Conservation (phyloP, 2,797 vertebrate species). For the Alfaro cultratus region DNA sequence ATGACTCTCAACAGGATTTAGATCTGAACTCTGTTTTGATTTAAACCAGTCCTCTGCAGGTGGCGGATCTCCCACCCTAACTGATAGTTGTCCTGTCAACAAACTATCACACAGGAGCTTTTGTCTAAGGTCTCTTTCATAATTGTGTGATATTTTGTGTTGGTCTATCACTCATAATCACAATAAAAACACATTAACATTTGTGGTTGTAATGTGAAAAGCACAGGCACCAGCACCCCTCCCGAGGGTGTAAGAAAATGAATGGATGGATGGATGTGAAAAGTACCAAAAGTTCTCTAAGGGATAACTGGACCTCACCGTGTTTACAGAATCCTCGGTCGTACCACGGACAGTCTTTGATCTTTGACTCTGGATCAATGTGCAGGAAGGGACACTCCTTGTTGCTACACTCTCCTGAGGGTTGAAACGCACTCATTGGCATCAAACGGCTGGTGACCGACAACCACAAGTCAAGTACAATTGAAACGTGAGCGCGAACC, state of each 20-base stretch:
- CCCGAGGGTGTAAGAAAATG: no score
- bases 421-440: not conserved
- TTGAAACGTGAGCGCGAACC: conserved; percentile 37
- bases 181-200: not conserved
- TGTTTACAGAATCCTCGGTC: conserved; percentile 99
- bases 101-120: not conserved
- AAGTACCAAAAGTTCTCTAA: not conserved
- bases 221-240: not conserved
- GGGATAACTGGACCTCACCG: conserved; percentile 75
- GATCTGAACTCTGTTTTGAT: not conserved
- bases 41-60: not conserved
- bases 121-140: not conserved
- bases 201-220: not conserved
- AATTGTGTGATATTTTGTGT: not conserved
- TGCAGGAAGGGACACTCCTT: conserved; percentile 99
- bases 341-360: conserved; percentile 99
- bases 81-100: not conserved
- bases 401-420: conserved; percentile 96
- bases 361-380: conserved; percentile 98
- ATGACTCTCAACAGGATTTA: not conserved
- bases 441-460: not conserved
- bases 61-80: not conserved
- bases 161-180: not conserved
- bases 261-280: not conserved
- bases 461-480: not conserved